Base-by-base conservation (phyloP, 2,797 vertebrate species). In the Prionace glauca region DNA sequence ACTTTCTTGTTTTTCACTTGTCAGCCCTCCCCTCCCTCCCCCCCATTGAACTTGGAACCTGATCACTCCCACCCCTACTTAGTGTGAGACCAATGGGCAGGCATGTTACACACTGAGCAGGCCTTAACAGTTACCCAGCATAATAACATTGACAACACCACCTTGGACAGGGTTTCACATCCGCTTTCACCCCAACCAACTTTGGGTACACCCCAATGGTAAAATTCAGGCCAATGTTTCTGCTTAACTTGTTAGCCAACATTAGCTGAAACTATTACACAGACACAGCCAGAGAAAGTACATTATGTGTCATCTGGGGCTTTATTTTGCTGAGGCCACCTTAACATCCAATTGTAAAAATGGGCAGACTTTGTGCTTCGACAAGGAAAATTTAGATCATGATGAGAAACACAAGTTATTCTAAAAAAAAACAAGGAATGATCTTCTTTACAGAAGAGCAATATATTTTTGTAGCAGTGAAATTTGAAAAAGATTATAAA, bases 1-100 rank as follows among this genome's bases (percentile, higher is more conserved):
- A 9, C 97, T 99, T 96, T 97, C 96, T 96, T 99, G 99, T 97
- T 99, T 99, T 2, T 95, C 99, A 95, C 98, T 98, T 96, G 99
- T 99, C 97, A 98, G 4, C 50, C 50, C 50, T 3, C 12, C 14
- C 12, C 62, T 10, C 50, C 50, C 50, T 3, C 12, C 14, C 12
- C 62, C 62, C 9, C 62, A 65, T 65, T 65, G 62, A 14, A 65
- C 62, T 11, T 14, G 14, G 62, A 11, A 11, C 62, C 62, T 65
- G 62, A 65, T 14, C 14, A 14, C 62, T 65, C 62, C 11, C 12
- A 65, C 62, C 62, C 62, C 14, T 12, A 11, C 0, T 65, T 12
- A 65, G 62, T 65, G 62, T 14, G 62, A 65, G 62, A 11, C 11
- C 14, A 65, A 65, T 0, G 5, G 14, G 62, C 11, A 65, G 62